Evolutionary conservation across 2,113 vertebrate genomes (phyloP), one percentile per base, ranked within the genome.

Genomic region (Pavo muticus): DNA sequence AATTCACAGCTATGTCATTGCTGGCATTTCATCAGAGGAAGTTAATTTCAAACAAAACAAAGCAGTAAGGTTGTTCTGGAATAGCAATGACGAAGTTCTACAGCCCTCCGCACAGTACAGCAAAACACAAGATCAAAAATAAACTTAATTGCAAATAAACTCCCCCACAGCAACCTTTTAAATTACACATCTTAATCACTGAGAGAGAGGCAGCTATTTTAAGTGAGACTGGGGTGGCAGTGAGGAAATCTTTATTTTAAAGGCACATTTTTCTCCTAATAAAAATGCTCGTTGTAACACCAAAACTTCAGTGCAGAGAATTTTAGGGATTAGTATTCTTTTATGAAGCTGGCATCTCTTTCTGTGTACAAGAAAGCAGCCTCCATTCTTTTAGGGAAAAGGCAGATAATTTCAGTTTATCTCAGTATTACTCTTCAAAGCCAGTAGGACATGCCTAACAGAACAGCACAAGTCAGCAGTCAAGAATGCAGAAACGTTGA

Each of bases 21-120:
- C 59, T 93, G 48, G 74, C 87, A 85, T 67, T 94, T 61, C 37
- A 91, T 90, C 90, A 90, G 40, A 96, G 30, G 19, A 85, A 94
- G 90, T 65, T 65, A 19, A 45, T 76, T 79, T 78, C 77, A 75
- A 92, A 91, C 70, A 50, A 74, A 95, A 94, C 48, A 88, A 94
- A 91, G 70, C 35, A n/a, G 8, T n/a, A 44, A 87, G n/a, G 59
- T 57, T 84, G 54, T 75, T 48, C 78, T 76, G 71, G 71, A 92
- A 85, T n/a, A 18, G 10, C 32, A 56, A 68, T 65, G 39, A 67
- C 91, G 90, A 84, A 94, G 82, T 79, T 76, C 82, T 68, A 94
- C 74, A 72, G 47, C 40, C 48, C 44, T 45, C n/a, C 57, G 47
- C 6, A 6, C 59, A 48, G 57, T 35, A 88, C 15, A 76, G 84